Evolutionary conservation across 2,888 invertebrate species (phyloP), one percentile per base, ranked within the genome.

Genomic region (Eurytoma adleriae): DNA sequence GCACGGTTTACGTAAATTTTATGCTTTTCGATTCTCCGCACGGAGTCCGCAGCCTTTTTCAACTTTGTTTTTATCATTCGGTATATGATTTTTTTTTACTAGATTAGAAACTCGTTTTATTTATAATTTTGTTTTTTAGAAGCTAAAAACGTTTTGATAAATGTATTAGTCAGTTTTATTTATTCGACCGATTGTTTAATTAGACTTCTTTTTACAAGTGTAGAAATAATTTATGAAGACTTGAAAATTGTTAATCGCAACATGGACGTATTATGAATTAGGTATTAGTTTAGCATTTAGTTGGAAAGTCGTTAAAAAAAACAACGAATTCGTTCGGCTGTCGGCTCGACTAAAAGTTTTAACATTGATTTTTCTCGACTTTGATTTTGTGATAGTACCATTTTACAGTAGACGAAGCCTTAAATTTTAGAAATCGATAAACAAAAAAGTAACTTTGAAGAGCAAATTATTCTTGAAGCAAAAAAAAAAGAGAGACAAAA

Each of bases 371-470:
- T 40, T 56, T 27, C 12, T 61, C 7, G 3, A 56, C 61, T 24
- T 18, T 70, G 20, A 18, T 48, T 70, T 70, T 61, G 24, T 50
- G 5, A 61, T 59, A 70, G 12, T 40, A 40, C 40, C 16, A 50
- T 61, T 48, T 71, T 71, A 68, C 7, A 52, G 52, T 68, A 68
- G 54, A 54, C 27, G 16, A 68, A 68, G 68, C 54, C 68, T 54
- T 68, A 52, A 67, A 50, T 16, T 72, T 64, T 40, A 64, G n/a
- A 24, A 13, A 50, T n/a, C 2, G n/a, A 40, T 40, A 27, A 72
- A n/a, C 20, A 27, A 71, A 27, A 62, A 30, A 40, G 52, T 59
- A 61, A 0, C 30, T 57, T 50, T 24, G 30, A 30, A 66, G 66
- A 30, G 40, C 12, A 52, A 68, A 68, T 27, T 70, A 78, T 71